Conservation (phyloP, 2,888 invertebrate genomes). For the Ceramica pisi region DNA sequence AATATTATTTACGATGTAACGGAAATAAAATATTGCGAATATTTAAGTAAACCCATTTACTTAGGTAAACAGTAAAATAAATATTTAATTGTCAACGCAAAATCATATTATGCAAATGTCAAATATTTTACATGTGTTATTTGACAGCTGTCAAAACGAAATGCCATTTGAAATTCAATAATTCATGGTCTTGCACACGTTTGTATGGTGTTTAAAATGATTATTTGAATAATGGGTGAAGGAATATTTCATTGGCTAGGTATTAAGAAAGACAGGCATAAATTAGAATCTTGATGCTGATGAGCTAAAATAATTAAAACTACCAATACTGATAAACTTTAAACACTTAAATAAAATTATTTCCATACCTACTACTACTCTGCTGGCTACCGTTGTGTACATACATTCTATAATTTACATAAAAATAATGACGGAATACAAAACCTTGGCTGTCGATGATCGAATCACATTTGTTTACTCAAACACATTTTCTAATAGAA, state of each 20-base stretch:
- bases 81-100: constrained; percentile 51
- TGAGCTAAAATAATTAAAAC: neutral
- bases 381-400: constrained; percentile 7
- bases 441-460: constrained; percentile 50
- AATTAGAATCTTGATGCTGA: neutral
- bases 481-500: constrained; percentile 45
- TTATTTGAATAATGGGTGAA: constrained; percentile 19
- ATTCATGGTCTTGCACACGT: constrained; percentile 33
- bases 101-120: constrained; percentile 48
- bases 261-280: constrained; percentile 6
- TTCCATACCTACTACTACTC: neutral
- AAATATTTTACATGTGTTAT: constrained; percentile 56
- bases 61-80: constrained; percentile 45
- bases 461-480: constrained; percentile 55
- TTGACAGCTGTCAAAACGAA: constrained; percentile 57
- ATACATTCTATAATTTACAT: constrained; percentile 43
- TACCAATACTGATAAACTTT: too few species aligned
- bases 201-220: neutral
- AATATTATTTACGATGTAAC: constrained; percentile 37
- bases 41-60: constrained; percentile 37
- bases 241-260: constrained; percentile 21
- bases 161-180: constrained; percentile 41
- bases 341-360: too few species aligned
- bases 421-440: constrained; percentile 53
- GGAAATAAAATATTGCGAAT: constrained; percentile 47